phyloP scores from a whole-genome alignment of 2,113 vertebrate species.

The Rhinichthys klamathensis region DNA sequence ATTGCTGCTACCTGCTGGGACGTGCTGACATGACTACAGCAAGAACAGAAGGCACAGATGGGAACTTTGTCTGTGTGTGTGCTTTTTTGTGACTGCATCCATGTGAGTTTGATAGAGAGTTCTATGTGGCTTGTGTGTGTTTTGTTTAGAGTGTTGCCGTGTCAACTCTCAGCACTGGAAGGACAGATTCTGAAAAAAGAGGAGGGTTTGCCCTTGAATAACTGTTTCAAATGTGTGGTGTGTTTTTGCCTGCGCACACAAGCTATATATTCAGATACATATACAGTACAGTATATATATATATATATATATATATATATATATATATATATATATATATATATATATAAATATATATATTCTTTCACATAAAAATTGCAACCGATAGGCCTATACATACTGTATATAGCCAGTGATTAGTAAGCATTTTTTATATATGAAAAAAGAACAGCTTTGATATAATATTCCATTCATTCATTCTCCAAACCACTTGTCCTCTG shows the following conservation, averaged over 20 bases:
- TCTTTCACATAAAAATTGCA: not conserved
- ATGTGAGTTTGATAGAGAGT: constrained; percentile 20
- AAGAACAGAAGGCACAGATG: constrained; percentile 45
- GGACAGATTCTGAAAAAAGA: not conserved
- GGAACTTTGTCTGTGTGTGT: constrained; percentile 18
- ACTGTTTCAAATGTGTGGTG: not conserved
- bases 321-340: not conserved
- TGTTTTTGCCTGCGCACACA: too few species aligned
- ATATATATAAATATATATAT: not conserved
- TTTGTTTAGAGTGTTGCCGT: not conserved
- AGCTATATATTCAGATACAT: not conserved
- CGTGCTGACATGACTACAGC: constrained; percentile 30
- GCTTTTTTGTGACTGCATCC: constrained; percentile 9
- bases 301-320: too few species aligned
- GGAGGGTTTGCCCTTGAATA: not conserved
- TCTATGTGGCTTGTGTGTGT: constrained; percentile 23
- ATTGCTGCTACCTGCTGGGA: constrained; percentile 35
- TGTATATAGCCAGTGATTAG: not conserved
- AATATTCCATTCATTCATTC: not conserved
- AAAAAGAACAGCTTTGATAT: not conserved
- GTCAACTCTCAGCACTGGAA: not conserved
- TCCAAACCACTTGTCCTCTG: not conserved
- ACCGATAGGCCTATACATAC: not conserved
- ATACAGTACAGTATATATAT: not conserved
- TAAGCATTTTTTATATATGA: not conserved